Evolutionary conservation across 2,113 vertebrate genomes (phyloP).

Genomic region (Lasiurus cinereus): DNA sequence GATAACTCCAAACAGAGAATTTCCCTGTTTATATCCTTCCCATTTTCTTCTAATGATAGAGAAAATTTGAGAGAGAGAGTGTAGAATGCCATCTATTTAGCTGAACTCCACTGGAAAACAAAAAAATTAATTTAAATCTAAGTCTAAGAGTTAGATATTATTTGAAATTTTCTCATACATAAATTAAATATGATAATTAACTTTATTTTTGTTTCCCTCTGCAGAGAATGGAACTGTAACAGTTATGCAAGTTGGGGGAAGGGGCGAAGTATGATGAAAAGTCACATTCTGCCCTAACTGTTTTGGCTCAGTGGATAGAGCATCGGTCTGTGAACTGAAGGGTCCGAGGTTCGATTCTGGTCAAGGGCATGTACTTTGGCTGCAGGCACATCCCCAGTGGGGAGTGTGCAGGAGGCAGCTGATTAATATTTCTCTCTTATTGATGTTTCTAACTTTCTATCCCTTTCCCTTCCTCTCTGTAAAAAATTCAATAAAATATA

Average conservation of each 20-base stretch:
- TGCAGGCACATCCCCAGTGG: too few relatives aligned
- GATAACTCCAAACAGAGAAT: not conserved
- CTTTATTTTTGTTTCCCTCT: constrained; percentile 9
- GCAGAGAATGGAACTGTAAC: not conserved
- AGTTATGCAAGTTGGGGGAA: not conserved
- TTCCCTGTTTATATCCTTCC: not conserved
- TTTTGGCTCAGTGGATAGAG: too few relatives aligned
- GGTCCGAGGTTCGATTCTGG: too few relatives aligned
- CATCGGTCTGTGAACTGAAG: too few relatives aligned
- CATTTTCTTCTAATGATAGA: not conserved
- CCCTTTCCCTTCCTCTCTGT: too few relatives aligned
- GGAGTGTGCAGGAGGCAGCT: too few relatives aligned
- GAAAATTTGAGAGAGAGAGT: not conserved
- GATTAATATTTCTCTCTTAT: too few relatives aligned
- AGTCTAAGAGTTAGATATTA: not conserved
- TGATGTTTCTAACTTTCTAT: too few relatives aligned
- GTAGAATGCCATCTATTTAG: not conserved
- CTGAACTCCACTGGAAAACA: not conserved
- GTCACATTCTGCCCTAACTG: not conserved
- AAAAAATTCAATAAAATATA: too few relatives aligned
- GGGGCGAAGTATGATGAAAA: not conserved
- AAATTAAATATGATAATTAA: constrained; percentile 12
- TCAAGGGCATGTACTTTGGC: too few relatives aligned
- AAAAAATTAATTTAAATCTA: constrained; percentile 32
- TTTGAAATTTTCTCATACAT: not conserved